Percentiles rank a stretch among this genome's conserved stretches.
phyloP scores from a whole-genome alignment of 2,888 invertebrate species.

The Limnephilus rhombicus region DNA sequence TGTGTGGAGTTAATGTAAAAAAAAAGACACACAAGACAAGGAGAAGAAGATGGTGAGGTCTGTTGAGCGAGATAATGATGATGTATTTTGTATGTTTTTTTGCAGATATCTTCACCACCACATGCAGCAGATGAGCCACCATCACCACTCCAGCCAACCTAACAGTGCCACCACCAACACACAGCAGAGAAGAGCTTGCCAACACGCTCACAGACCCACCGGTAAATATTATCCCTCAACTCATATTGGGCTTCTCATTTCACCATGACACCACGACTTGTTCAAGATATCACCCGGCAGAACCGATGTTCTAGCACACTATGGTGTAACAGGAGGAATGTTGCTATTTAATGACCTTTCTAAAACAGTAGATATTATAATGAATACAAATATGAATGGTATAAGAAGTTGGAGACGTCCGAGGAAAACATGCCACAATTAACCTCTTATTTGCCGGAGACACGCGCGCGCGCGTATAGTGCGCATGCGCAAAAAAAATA shows the following conservation, averaged over 20 bases:
- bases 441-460: too few relatives aligned
- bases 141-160: conserved; percentile 36
- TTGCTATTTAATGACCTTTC: too few relatives aligned
- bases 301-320: background rate
- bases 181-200: conserved; percentile 14
- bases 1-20: too few relatives aligned
- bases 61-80: background rate
- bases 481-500: too few relatives aligned
- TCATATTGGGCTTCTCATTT: background rate
- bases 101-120: conserved; percentile 56
- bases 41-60: too few relatives aligned
- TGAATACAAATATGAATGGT: too few relatives aligned
- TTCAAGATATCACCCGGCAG: background rate
- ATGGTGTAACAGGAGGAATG: background rate
- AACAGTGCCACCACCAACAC: background rate
- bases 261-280: background rate
- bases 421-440: too few relatives aligned
- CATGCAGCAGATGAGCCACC: conserved; percentile 48
- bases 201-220: background rate
- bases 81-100: background rate
- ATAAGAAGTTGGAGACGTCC: too few relatives aligned
- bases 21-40: too few relatives aligned
- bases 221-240: background rate
- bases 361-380: too few relatives aligned
- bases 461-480: too few relatives aligned